Conservation (phyloP, 2,797 vertebrate species). For the Scolopax bukidnonensis region DNA sequence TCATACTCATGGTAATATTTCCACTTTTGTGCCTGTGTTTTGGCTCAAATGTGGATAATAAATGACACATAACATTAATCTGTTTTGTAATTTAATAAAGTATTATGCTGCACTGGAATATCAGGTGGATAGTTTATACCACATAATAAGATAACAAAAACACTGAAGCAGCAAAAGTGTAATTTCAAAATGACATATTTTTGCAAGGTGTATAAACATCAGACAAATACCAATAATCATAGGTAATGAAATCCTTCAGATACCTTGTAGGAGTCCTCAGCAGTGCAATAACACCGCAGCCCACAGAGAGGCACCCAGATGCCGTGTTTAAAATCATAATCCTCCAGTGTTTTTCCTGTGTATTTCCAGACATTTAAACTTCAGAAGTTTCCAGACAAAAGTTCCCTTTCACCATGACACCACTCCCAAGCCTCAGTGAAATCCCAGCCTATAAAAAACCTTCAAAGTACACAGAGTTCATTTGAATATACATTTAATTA, state of each 20-base stretch:
- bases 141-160: background rate
- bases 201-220: slow-evolving; percentile 17
- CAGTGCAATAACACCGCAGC: slow-evolving; percentile 31
- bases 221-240: slow-evolving; percentile 7
- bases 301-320: slow-evolving; percentile 53
- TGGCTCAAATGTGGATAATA: slow-evolving; percentile 27
- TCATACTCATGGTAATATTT: background rate
- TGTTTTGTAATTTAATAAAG: background rate
- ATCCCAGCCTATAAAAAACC: background rate
- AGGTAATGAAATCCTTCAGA: background rate
- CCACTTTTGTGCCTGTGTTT: background rate
- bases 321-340: background rate
- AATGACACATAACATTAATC: slow-evolving; percentile 32
- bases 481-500: slow-evolving; percentile 51
- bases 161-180: background rate
- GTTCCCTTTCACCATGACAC: background rate
- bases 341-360: background rate
- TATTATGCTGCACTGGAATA: background rate
- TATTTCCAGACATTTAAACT: background rate
- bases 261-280: background rate
- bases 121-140: background rate
- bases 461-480: background rate
- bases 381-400: slow-evolving; percentile 27
- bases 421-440: background rate
- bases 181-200: slow-evolving; percentile 22